Evolutionary conservation across 1,140 invertebrate genomes (phyloP).

Genomic region (Eupeodes corollae): DNA sequence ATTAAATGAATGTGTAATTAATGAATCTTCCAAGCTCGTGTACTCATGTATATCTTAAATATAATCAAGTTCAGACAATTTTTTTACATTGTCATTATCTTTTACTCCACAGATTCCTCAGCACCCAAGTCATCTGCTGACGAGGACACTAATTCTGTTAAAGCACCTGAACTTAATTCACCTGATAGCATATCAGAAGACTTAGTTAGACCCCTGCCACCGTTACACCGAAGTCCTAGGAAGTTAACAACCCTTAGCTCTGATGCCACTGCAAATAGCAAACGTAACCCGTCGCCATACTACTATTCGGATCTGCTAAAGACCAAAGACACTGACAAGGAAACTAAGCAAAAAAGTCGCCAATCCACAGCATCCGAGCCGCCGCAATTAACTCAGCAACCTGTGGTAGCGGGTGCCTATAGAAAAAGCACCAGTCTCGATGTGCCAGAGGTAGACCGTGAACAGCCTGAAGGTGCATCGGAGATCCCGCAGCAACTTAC

Average conservation of each 20-base stretch:
- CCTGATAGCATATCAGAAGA: constrained; percentile 42
- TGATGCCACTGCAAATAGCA: constrained; percentile 22
- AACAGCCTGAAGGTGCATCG: constrained; percentile 1
- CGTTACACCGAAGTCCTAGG: constrained; percentile 30
- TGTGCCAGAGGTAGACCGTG: constrained; percentile 44
- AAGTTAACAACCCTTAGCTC: constrained; percentile 19
- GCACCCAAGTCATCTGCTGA: constrained; percentile 35
- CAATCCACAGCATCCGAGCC: constrained; percentile 31
- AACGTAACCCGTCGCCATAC: constrained; percentile 63
- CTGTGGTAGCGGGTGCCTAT: constrained; percentile 16
- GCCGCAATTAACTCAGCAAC: constrained; percentile 20
- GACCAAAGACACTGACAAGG: constrained; percentile 29
- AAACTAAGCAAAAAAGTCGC: constrained; percentile 26
- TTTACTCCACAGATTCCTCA: constrained; percentile 22
- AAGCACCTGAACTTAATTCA: constrained; percentile 37
- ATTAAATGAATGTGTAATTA: too few species aligned
- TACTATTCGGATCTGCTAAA: constrained; percentile 67
- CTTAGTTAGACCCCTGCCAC: constrained; percentile 28
- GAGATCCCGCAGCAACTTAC: constrained; percentile 36
- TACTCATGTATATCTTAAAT: too few species aligned
- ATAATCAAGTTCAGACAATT: background rate
- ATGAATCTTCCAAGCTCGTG: too few species aligned
- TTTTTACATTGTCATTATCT: background rate
- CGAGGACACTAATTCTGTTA: constrained; percentile 22
- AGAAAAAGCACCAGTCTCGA: constrained; percentile 56